Base-by-base conservation (phyloP, 2,113 vertebrate species). In the Perca fluviatilis region DNA sequence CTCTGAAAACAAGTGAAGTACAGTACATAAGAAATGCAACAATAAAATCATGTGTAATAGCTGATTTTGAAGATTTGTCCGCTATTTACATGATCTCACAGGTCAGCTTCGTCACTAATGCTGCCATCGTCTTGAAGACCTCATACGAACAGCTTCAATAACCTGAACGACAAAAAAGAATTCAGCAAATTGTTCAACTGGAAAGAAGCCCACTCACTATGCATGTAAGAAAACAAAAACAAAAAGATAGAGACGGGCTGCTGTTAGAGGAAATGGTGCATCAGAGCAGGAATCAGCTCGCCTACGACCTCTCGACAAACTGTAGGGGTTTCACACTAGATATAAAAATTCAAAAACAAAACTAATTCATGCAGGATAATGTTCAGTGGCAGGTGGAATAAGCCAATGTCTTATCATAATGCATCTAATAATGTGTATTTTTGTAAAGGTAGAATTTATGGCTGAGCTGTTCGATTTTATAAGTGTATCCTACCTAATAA, bases 161-260 rank as follows among this genome's bases (percentile, higher is more conserved):
- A 83, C 43, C 92, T 93, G 69, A 57, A 78, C 11, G 11, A 84
- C 5, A 71, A 65, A 9, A 46, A 6, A 81, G 2, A 71, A 5
- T 21, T 46, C 2, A 27, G 16, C 2, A 0, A 49, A 14, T 15
- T 46, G 21, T 46, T 63, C 10, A 25, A 27, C 33, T 23, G 54
- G 15, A 73, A 57, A 74, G 5, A 71, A 64, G 8, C 11, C 50
- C 58, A 43, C 30, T 21, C 46, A n/a, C 69, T 49, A 47, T n/a
- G 5, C 19, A 0, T 11, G 27, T 10, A n/a, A 11, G 40, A 11
- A 43, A 43, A 11, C 9, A 1, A 7, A 30, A 18, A 33, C 4
- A 33, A 49, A 25, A 16, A 8, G 5, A 25, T 58, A 0, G 1
- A 46, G 4, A 51, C 0, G 5, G 13, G 13, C 11, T 21, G 13